Evolutionary conservation across 1,140 invertebrate genomes (phyloP).

Genomic region (Acyrthosiphon pisum): DNA sequence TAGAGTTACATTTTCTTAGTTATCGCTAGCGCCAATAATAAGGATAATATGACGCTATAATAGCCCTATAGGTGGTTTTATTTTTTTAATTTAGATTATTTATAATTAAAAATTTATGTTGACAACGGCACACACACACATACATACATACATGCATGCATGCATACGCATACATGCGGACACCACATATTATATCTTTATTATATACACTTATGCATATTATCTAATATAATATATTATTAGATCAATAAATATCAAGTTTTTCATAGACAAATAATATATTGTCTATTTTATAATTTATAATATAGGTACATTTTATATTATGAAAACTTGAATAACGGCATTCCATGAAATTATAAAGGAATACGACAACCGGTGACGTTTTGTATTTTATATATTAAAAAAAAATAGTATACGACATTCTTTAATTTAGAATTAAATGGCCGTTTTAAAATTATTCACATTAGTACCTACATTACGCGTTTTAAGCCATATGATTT

Average conservation of each 20-base stretch:
- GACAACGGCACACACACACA: no score
- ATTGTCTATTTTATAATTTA: neutral
- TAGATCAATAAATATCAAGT: neutral
- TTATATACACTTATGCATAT: no score
- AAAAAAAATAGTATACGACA: constrained; percentile 7
- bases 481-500: neutral
- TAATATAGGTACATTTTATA: neutral
- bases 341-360: neutral
- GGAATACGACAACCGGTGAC: neutral
- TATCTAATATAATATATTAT: neutral
- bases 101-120: no score
- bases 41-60: no score
- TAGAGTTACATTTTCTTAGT: neutral
- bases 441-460: neutral
- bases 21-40: no score
- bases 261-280: neutral
- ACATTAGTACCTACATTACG: neutral
- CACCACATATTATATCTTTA: neutral
- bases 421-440: constrained; percentile 19
- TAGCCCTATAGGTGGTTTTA: no score
- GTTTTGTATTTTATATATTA: neutral
- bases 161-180: no score
- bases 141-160: no score
- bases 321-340: constrained; percentile 31
- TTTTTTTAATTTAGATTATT: no score